A percentile compares a stretch with the other conserved stretches of the same genome.
Conservation (phyloP, 2,797 vertebrate genomes). For the Ceryle rudis region DNA sequence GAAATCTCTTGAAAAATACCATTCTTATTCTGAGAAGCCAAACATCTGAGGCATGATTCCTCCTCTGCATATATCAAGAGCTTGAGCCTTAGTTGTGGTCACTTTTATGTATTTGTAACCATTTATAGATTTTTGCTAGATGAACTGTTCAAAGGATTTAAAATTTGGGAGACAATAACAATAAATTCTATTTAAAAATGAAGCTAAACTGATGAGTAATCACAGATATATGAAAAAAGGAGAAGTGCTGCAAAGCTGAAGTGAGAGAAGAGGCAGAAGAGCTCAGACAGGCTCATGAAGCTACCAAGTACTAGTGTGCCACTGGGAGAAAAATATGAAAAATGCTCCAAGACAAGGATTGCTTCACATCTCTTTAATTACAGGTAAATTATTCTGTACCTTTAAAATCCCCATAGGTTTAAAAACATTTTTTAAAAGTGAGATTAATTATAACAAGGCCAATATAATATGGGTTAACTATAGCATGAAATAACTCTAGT, state of each 20-base stretch:
- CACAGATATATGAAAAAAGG: background rate
- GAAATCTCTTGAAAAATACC: background rate
- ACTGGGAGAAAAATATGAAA: background rate
- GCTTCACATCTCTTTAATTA: background rate
- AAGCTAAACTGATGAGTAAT: background rate
- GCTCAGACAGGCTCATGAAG: background rate
- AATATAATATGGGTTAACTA: rapidly evolving
- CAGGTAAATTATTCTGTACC: background rate
- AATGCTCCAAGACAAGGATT: background rate
- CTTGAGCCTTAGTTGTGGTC: background rate
- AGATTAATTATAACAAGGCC: background rate
- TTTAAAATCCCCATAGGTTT: background rate
- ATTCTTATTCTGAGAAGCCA: background rate
- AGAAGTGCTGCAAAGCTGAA: background rate
- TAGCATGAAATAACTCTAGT: background rate
- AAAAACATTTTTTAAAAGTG: rapidly evolving
- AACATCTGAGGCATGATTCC: background rate
- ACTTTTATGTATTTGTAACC: background rate
- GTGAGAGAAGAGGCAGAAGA: background rate
- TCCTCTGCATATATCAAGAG: background rate
- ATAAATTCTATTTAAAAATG: background rate
- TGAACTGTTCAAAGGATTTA: background rate
- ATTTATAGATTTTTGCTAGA: background rate
- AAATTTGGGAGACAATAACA: background rate
- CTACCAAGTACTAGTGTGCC: background rate